phyloP scores from a whole-genome alignment of 2,797 vertebrate species.

The Simalia tracyae region DNA sequence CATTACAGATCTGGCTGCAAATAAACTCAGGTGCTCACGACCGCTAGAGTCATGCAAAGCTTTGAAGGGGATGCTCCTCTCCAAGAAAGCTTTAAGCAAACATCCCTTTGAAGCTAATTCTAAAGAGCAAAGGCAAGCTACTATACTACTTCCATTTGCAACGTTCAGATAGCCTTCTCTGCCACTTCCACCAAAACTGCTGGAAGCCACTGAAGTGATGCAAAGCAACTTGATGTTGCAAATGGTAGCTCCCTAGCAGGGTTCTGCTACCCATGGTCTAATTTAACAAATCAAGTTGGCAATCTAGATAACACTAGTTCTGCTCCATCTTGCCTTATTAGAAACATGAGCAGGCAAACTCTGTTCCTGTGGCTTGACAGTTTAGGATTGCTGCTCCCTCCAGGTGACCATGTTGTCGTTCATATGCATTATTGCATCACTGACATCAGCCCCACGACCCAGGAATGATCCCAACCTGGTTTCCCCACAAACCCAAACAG shows the following conservation, averaged over 20 bases:
- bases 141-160: too few relatives aligned
- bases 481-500: background rate
- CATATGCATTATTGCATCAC: constrained; percentile 6
- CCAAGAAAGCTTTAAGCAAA: too few relatives aligned
- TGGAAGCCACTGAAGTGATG: too few relatives aligned
- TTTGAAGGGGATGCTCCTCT: too few relatives aligned
- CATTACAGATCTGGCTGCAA: constrained; percentile 7
- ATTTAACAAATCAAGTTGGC: constrained; percentile 31
- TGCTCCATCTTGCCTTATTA: constrained; percentile 54
- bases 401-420: background rate
- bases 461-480: background rate
- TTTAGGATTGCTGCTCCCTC: constrained; percentile 38
- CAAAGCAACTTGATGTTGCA: too few relatives aligned
- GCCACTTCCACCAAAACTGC: too few relatives aligned
- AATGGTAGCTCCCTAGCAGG: too few relatives aligned
- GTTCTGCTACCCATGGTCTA: background rate
- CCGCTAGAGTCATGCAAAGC: background rate
- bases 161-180: too few relatives aligned
- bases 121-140: too few relatives aligned
- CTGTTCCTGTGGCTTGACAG: constrained; percentile 45
- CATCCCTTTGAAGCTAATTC: too few relatives aligned
- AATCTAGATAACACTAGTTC: constrained; percentile 28
- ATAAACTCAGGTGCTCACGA: constrained; percentile 6
- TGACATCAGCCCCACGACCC: background rate
- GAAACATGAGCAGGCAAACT: constrained; percentile 64